Percentiles rank a stretch among this genome's conserved stretches.
Evolutionary conservation across 2,888 invertebrate species (phyloP).

Genomic region (Philhelius pedissequus): DNA sequence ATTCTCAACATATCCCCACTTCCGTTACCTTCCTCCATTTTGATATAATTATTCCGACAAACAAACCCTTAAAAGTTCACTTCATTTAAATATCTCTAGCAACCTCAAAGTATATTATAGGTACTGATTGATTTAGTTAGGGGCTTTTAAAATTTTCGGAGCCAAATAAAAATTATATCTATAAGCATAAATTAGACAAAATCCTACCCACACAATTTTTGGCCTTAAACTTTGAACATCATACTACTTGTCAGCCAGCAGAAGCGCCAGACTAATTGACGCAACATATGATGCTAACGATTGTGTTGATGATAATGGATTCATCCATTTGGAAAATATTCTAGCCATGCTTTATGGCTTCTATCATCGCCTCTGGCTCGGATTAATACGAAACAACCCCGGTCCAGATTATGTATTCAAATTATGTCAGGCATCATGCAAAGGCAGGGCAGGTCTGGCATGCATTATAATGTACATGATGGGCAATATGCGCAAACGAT

Average conservation of each 20-base stretch:
- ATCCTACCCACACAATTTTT: too few relatives aligned
- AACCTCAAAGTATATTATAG: neutral
- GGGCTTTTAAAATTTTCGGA: neutral
- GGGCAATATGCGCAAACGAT: neutral
- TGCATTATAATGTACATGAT: slow-evolving; percentile 19
- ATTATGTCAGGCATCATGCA: slow-evolving; percentile 53
- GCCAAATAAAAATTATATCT: neutral
- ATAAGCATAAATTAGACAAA: too few relatives aligned
- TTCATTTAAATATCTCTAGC: neutral
- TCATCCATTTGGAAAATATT: slow-evolving; percentile 39
- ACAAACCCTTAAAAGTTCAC: neutral
- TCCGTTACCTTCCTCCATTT: neutral
- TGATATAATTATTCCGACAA: neutral
- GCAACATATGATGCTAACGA: slow-evolving; percentile 62
- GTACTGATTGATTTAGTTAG: neutral
- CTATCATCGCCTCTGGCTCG: slow-evolving; percentile 18
- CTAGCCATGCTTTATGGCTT: slow-evolving; percentile 17
- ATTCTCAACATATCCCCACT: neutral
- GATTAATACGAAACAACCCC: slow-evolving; percentile 36
- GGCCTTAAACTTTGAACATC: neutral
- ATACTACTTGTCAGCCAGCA: slow-evolving; percentile 32
- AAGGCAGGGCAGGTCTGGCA: slow-evolving; percentile 31
- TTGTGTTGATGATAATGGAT: slow-evolving; percentile 57
- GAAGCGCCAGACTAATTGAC: slow-evolving; percentile 50
- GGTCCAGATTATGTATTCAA: slow-evolving; percentile 47